Percentiles rank a stretch among this genome's conserved stretches.
These are phyloP conservation scores for Metalampra italica DNA, from an alignment of 2,888 invertebrate species.

Conservation along the genomic window DNA sequence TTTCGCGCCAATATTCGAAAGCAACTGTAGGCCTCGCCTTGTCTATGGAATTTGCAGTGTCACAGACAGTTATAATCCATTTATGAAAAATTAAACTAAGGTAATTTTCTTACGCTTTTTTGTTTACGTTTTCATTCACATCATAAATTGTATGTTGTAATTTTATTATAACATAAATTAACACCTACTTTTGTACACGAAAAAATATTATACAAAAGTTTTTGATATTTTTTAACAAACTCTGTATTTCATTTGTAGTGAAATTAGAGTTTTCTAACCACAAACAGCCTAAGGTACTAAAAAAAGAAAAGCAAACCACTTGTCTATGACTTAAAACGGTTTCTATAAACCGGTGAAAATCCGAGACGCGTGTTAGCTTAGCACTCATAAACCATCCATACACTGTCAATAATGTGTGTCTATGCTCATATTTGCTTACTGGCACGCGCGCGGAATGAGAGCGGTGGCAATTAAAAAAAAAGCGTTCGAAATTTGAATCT, in stretches of 20 bases:
- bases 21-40: slow-evolving; percentile 1
- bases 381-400: slow-evolving; percentile 17
- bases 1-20: slow-evolving; percentile 34
- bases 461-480: slow-evolving; percentile 23
- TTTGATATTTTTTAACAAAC: too few relatives aligned
- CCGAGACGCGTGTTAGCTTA: slow-evolving; percentile 7
- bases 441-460: slow-evolving; percentile 35
- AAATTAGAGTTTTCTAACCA: background rate
- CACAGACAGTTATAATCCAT: background rate
- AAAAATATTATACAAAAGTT: too few relatives aligned
- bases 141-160: too few relatives aligned
- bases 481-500: slow-evolving; percentile 4
- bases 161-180: too few relatives aligned
- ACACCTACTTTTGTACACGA: too few relatives aligned
- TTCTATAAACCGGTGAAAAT: slow-evolving; percentile 12
- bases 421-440: slow-evolving; percentile 24
- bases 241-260: too few relatives aligned
- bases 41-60: slow-evolving; percentile 2
- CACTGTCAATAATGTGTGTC: slow-evolving; percentile 13
- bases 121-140: too few relatives aligned
- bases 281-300: background rate
- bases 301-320: background rate
- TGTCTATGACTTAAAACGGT: slow-evolving; percentile 1
- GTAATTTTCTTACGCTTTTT: background rate
- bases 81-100: background rate